Conservation (phyloP, 2,888 invertebrate species). For the Pollenia amentaria region DNA sequence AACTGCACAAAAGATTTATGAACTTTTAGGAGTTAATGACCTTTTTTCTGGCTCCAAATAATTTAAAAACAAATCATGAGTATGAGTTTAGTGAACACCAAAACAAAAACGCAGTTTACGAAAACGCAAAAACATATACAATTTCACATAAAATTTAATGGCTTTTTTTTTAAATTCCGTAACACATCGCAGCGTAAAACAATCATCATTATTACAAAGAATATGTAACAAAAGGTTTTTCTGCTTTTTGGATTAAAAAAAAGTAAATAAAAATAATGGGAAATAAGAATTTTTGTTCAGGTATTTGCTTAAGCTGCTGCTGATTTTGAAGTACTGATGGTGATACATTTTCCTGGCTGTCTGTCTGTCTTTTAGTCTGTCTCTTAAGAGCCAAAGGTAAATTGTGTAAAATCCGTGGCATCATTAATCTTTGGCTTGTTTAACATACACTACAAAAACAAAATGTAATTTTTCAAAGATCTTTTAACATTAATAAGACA, state of each 20-base stretch:
- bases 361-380: neutral
- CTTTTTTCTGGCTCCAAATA: slow-evolving; percentile 32
- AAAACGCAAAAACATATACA: slow-evolving; percentile 48
- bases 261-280: slow-evolving; percentile 12
- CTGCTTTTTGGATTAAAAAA: slow-evolving; percentile 36
- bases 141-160: slow-evolving; percentile 72
- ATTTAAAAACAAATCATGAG: neutral
- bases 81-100: neutral
- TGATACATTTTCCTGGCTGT: slow-evolving; percentile 42
- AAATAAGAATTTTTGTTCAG: slow-evolving; percentile 25
- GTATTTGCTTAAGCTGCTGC: slow-evolving; percentile 48
- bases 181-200: slow-evolving; percentile 52
- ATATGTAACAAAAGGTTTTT: slow-evolving; percentile 59
- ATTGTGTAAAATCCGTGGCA: slow-evolving; percentile 51
- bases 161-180: slow-evolving; percentile 57
- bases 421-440: slow-evolving; percentile 73
- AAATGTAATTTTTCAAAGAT: slow-evolving; percentile 36
- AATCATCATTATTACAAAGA: slow-evolving; percentile 67
- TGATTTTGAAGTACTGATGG: slow-evolving; percentile 51
- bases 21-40: slow-evolving; percentile 63
- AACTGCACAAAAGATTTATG: slow-evolving; percentile 65
- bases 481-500: slow-evolving; percentile 41
- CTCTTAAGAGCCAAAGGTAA: slow-evolving; percentile 34
- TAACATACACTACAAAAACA: slow-evolving; percentile 8
- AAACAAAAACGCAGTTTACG: slow-evolving; percentile 27